These are phyloP conservation scores for Sisyra terminalis DNA, from an alignment of 2,888 invertebrate species.

Conservation along the genomic window DNA sequence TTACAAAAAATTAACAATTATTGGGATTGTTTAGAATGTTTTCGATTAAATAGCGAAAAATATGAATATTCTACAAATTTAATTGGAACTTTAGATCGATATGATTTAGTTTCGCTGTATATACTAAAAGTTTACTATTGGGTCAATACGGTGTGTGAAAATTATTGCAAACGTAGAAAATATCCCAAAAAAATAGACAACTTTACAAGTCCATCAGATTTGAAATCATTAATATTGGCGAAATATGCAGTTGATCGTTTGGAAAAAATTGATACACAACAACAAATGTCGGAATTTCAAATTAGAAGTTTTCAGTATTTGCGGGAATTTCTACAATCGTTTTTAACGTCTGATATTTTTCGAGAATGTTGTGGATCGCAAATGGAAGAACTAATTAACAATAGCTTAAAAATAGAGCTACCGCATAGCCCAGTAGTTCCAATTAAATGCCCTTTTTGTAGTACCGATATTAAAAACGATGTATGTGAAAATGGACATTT, in stretches of 20 bases:
- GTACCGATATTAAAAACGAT: neutral
- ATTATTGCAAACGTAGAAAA: too few relatives aligned
- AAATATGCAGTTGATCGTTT: neutral
- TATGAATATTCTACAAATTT: neutral
- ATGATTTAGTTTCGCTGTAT: conserved; percentile 2
- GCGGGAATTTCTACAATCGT: neutral
- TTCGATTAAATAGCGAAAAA: neutral
- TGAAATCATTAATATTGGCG: neutral
- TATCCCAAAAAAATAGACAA: neutral
- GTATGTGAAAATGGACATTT: neutral
- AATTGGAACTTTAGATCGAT: neutral
- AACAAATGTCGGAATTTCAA: neutral
- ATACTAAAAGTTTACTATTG: conserved; percentile 1
- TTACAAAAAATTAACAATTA: neutral
- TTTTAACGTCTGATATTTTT: neutral
- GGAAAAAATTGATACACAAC: neutral
- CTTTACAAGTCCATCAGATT: neutral
- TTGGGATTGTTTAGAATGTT: conserved; percentile 1
- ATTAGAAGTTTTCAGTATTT: neutral
- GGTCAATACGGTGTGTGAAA: neutral
- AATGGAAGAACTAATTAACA: neutral
- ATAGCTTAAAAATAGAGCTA: neutral
- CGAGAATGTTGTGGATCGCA: neutral
- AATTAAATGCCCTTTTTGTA: neutral
- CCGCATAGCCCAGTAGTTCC: neutral